A percentile compares a stretch with the other conserved stretches of the same genome.
Evolutionary conservation across 2,113 vertebrate species (phyloP).

Genomic region (Tympanuchus pallidicinctus): DNA sequence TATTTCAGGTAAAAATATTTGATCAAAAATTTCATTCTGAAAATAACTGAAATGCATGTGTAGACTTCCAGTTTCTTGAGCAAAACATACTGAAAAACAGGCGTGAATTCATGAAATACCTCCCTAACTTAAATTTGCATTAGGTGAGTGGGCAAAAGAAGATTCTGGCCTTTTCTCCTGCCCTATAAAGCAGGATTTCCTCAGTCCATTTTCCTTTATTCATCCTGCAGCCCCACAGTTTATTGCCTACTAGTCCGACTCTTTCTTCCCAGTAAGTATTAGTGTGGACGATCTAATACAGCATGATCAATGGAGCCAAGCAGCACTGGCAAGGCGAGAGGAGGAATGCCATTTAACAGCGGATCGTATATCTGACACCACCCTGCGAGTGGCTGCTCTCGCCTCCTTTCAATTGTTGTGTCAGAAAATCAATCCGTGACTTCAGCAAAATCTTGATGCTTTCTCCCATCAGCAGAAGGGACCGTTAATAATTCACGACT

Average conservation of each 20-base stretch:
- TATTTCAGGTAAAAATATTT: background rate
- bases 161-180: background rate
- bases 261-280: background rate
- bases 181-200: background rate
- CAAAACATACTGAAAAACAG: background rate
- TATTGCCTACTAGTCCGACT: background rate
- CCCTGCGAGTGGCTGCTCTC: slow-evolving; percentile 5
- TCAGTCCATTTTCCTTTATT: background rate
- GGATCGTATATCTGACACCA: background rate
- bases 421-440: slow-evolving; percentile 93
- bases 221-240: background rate
- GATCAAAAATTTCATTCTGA: background rate
- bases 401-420: slow-evolving; percentile 75
- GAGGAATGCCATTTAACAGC: background rate
- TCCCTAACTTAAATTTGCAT: background rate
- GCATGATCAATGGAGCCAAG: background rate
- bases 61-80: background rate
- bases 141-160: background rate
- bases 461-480: slow-evolving; percentile 66
- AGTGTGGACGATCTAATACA: background rate
- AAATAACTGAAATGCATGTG: background rate
- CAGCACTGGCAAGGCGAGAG: background rate
- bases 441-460: slow-evolving; percentile 77
- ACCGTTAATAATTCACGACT: slow-evolving; percentile 84
- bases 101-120: background rate